phyloP scores from a whole-genome alignment of 53 echinoderm and acorn worm genomes.

The Paracentrotus lividus region DNA sequence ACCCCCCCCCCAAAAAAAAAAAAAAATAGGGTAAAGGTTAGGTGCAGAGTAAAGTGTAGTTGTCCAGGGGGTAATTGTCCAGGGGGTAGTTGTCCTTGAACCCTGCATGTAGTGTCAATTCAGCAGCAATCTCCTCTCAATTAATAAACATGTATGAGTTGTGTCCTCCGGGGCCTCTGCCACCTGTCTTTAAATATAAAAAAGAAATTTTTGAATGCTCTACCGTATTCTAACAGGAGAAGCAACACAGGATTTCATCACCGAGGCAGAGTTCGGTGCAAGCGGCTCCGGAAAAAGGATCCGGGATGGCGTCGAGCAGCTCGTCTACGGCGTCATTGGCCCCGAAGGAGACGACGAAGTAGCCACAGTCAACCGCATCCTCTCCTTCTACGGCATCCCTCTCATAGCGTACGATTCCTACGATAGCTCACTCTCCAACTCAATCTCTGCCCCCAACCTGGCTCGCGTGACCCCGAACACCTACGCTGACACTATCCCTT shows the following conservation, averaged over 20 bases:
- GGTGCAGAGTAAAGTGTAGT: too few relatives aligned
- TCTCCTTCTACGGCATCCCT: slow-evolving; percentile 76
- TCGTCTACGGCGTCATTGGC: slow-evolving; percentile 87
- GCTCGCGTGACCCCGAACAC: slow-evolving; percentile 79
- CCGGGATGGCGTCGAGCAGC: slow-evolving; percentile 62
- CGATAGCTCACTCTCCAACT: slow-evolving; percentile 72
- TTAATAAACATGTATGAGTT: too few relatives aligned
- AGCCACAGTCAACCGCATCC: slow-evolving; percentile 58
- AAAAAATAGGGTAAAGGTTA: too few relatives aligned
- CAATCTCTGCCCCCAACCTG: slow-evolving; percentile 71
- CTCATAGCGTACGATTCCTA: slow-evolving; percentile 83
- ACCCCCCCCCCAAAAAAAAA: too few relatives aligned
- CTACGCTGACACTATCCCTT: slow-evolving; percentile 64
- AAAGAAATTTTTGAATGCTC: background rate
- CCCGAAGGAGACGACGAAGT: slow-evolving; percentile 83
- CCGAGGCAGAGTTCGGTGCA: slow-evolving; percentile 74
- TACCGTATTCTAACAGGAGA: slow-evolving; percentile 62
- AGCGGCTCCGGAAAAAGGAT: slow-evolving; percentile 84
- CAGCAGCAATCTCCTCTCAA: too few relatives aligned
- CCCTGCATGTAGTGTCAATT: too few relatives aligned
- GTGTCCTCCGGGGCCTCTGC: too few relatives aligned
- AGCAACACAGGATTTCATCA: slow-evolving; percentile 76
- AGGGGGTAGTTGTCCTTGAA: too few relatives aligned
- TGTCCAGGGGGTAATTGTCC: too few relatives aligned
- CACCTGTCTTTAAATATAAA: too few relatives aligned